Percentiles rank a stretch among this genome's conserved stretches.
phyloP scores from a whole-genome alignment of 2,113 vertebrate genomes.

The Centropus bengalensis region DNA sequence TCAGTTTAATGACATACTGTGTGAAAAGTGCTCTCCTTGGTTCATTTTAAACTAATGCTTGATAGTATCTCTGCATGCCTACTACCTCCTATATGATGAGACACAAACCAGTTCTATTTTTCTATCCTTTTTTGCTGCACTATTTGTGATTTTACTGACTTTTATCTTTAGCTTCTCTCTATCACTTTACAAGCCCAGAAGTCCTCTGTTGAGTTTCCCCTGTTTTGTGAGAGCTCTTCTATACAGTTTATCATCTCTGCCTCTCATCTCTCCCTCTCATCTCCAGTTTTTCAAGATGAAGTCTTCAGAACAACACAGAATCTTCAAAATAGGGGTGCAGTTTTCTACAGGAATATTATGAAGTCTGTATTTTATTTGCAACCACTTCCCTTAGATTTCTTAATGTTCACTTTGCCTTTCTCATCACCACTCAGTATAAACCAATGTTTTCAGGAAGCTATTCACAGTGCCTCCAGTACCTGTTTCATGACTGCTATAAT shows the following conservation, averaged over 20 bases:
- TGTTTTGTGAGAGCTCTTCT: neutral
- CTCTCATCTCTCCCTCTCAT: neutral
- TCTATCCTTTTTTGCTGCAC: neutral
- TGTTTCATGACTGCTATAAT: neutral
- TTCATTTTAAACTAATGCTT: neutral
- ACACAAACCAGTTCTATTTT: neutral
- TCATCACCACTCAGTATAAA: neutral
- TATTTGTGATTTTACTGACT: neutral
- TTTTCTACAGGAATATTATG: neutral
- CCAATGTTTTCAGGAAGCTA: neutral
- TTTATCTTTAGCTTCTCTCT: neutral
- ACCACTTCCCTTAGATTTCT: neutral
- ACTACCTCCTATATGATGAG: neutral
- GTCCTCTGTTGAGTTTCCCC: neutral
- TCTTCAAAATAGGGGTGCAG: neutral
- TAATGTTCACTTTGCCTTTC: neutral
- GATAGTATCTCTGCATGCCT: neutral
- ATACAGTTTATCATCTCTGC: neutral
- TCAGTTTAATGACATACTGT: neutral
- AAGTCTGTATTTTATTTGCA: neutral
- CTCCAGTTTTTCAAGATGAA: neutral
- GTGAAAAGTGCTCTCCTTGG: neutral
- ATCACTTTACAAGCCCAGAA: neutral
- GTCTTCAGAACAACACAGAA: neutral
- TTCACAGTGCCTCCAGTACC: neutral